These are phyloP conservation scores for Menura novaehollandiae DNA, from an alignment of 2,113 vertebrate species.

Conservation along the genomic window DNA sequence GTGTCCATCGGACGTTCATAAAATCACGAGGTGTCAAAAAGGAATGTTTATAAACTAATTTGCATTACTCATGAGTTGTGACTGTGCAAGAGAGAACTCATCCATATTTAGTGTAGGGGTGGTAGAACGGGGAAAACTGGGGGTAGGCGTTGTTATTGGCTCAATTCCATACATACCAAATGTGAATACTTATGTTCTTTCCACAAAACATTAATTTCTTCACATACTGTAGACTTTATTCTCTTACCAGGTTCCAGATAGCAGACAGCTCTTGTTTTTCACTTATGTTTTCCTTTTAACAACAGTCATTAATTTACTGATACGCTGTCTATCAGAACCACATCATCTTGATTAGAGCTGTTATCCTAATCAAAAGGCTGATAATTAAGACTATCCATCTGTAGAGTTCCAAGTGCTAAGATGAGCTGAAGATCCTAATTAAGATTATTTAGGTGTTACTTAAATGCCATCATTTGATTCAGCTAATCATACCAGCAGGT, in stretches of 20 bases:
- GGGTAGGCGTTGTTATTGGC: not conserved
- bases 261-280: constrained; percentile 62
- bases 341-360: constrained; percentile 83
- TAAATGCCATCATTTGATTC: constrained; percentile 85
- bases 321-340: constrained; percentile 79
- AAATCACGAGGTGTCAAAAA: constrained; percentile 9
- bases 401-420: constrained; percentile 80
- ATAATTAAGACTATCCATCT: constrained; percentile 85
- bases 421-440: constrained; percentile 82
- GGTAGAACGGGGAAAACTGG: not conserved
- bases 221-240: constrained; percentile 28
- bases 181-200: constrained; percentile 52
- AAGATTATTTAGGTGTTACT: constrained; percentile 86
- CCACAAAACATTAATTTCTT: constrained; percentile 24
- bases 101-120: not conserved
- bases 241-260: constrained; percentile 49
- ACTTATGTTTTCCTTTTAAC: constrained; percentile 70
- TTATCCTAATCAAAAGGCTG: constrained; percentile 85
- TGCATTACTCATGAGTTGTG: constrained; percentile 17
- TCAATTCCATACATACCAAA: constrained; percentile 51
- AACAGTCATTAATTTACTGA: constrained; percentile 82
- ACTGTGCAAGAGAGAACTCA: not conserved
- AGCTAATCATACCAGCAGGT: constrained; percentile 85
- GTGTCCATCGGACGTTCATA: not conserved
- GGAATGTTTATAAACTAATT: constrained; percentile 26